phyloP scores from a whole-genome alignment of 2,797 vertebrate species.

The Scolopax bukidnonensis region DNA sequence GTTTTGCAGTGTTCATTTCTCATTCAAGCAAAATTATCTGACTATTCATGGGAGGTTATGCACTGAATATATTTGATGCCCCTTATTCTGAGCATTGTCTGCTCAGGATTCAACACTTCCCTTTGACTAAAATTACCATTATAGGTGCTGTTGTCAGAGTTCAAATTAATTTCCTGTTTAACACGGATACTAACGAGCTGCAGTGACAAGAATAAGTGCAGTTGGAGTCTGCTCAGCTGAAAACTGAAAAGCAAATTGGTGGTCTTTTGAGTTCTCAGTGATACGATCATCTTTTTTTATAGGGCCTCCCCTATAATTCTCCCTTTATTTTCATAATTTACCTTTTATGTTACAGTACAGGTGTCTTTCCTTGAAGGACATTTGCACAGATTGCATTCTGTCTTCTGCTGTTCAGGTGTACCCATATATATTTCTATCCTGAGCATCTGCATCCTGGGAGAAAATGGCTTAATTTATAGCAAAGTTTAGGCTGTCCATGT shows the following conservation, averaged over 20 bases:
- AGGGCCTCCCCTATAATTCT: background rate
- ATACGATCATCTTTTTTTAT: background rate
- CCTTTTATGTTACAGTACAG: background rate
- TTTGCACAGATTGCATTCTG: background rate
- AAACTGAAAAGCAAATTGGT: background rate
- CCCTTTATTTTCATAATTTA: background rate
- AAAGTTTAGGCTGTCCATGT: background rate
- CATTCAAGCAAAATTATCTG: background rate
- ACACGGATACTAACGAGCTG: background rate
- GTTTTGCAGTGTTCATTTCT: background rate
- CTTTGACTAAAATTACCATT: constrained; percentile 9
- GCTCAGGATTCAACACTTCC: background rate
- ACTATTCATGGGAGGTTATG: background rate
- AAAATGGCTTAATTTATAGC: background rate
- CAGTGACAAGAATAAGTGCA: background rate
- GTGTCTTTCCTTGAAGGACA: background rate
- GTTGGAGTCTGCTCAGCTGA: background rate
- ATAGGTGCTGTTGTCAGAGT: constrained; percentile 20
- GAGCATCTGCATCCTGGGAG: background rate
- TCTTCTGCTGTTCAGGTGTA: background rate
- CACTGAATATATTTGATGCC: background rate
- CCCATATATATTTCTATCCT: background rate
- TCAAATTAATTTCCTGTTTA: constrained; percentile 49
- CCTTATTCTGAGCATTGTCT: background rate
- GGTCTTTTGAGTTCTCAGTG: background rate